A percentile compares a stretch with the other conserved stretches of the same genome.
phyloP scores from a whole-genome alignment of 30 jellyfish, hydroid and myxozoan genomes.

The Cassiopea andromeda region DNA sequence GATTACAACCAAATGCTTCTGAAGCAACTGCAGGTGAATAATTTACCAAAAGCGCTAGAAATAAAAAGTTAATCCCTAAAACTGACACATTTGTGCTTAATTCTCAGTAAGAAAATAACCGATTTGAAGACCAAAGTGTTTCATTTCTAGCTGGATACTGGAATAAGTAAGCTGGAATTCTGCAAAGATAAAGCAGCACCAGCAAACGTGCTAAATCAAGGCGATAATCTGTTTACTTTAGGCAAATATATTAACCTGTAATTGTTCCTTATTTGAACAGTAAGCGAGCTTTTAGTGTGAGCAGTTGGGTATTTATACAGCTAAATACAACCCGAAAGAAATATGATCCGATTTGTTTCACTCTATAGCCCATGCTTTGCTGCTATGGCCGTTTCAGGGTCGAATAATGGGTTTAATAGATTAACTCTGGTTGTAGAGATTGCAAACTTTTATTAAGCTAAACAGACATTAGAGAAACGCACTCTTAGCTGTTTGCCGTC shows the following conservation, averaged over 20 bases:
- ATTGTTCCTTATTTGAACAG: constrained; percentile 16
- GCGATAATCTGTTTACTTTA: neutral
- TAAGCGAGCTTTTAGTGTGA: neutral
- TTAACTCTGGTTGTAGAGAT: too few relatives aligned
- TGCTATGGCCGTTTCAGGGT: too few relatives aligned
- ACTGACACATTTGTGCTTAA: neutral
- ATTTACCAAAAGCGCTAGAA: neutral
- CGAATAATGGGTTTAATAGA: too few relatives aligned
- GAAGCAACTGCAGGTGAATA: constrained; percentile 1
- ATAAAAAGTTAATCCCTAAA: neutral
- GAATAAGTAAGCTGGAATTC: neutral
- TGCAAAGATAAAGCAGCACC: constrained; percentile 3
- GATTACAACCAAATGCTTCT: too few relatives aligned
- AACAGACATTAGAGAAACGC: too few relatives aligned
- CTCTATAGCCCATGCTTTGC: too few relatives aligned
- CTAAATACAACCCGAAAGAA: neutral
- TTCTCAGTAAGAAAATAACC: neutral
- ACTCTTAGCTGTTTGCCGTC: too few relatives aligned
- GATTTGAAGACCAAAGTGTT: neutral
- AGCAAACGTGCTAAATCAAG: neutral
- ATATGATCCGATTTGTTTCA: neutral
- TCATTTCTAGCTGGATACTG: neutral
- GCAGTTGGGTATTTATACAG: constrained; percentile 1
- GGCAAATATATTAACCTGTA: neutral
- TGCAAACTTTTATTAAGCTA: too few relatives aligned